Evolutionary conservation across 1,140 invertebrate species (phyloP), one percentile per base, ranked within the genome.

Genomic region (Drosophila rhopaloa): DNA sequence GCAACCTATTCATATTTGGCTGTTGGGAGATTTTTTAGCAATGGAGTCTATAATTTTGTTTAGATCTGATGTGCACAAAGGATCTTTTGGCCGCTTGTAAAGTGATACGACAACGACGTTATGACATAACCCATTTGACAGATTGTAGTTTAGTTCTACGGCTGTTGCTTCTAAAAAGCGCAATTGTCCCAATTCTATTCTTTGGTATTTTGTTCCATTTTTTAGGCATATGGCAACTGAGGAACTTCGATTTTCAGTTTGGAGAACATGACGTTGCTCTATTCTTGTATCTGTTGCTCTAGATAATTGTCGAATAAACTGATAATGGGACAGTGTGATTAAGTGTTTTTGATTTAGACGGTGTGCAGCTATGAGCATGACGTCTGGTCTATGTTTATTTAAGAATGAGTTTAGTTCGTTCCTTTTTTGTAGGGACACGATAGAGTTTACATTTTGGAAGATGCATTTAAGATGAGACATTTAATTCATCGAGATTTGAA

Each of bases 301-400:
- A 10, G 10, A 4, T 38, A 38, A 38, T 38, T 38, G 37, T 4
- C 54, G 48, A 7, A 67, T 40, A n/a, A 67, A 37, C 4, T 59
- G 46, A 27, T 59, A 67, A n/a, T 59, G 14, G 1, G 46, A 27
- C 7, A 59, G 32, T 0, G 9, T 35, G 3, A 6, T 19, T 7
- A 7, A 13, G 27, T 67, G 55, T 11, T 9, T 32, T 3, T 11
- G 24, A 1, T 11, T 32, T 7, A 58, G 46, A 11, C 38, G 24
- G 4, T 67, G 63, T n/a, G 59, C 63, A 16, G 55, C 48, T 4
- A 67, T 35, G 19, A 67, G 48, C 47, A 67, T 46, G 5, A 55
- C 8, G 10, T 65, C 50, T 8, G 63, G 55, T 35, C 41, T 37
- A 13, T 68, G 50, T n/a, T 29, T 13, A 4, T 9, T n/a, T 7